Conservation (phyloP, 2,113 vertebrate species). For the Fukomys damarensis region DNA sequence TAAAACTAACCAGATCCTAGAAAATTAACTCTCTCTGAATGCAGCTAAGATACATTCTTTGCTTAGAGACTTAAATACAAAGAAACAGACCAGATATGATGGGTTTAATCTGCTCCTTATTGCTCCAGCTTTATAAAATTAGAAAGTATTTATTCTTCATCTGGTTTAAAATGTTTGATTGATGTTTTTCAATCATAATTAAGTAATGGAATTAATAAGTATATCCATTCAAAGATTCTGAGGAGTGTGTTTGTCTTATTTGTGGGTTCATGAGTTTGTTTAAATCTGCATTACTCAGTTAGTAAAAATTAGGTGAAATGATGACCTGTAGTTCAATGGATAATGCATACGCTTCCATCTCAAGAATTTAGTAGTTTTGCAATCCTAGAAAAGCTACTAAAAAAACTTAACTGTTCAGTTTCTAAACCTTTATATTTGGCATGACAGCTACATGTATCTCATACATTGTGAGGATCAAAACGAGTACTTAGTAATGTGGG, state of each 20-base stretch:
- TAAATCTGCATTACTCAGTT: not conserved
- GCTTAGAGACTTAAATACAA: not conserved
- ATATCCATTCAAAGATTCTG: not conserved
- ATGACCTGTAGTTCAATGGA: fast-evolving
- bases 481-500: not conserved
- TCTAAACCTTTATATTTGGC: not conserved
- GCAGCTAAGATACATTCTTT: not conserved
- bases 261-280: not conserved
- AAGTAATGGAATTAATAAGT: not conserved
- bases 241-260: not conserved
- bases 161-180: not conserved
- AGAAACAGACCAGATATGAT: not conserved
- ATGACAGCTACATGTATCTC: not conserved
- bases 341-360: fast-evolving
- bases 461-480: not conserved
- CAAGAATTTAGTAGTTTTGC: not conserved
- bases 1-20: not conserved
- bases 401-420: not conserved
- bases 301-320: not conserved
- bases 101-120: not conserved
- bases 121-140: not conserved
- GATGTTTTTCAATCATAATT: not conserved
- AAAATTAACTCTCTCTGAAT: not conserved
- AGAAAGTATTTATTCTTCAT: not conserved
- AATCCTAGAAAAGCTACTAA: not conserved